phyloP scores from a whole-genome alignment of 1,140 invertebrate species.

The Carposina sasakii region DNA sequence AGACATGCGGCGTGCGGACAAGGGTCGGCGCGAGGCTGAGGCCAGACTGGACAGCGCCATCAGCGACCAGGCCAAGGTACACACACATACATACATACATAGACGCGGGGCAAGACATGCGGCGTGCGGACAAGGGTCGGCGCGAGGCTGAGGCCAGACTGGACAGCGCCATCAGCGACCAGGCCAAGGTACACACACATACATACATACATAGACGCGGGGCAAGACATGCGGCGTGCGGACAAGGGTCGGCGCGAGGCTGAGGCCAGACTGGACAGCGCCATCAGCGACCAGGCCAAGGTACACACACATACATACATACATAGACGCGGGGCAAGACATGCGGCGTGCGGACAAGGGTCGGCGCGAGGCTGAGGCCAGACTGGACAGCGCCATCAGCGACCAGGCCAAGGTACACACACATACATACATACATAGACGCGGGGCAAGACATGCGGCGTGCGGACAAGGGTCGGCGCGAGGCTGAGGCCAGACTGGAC shows the following conservation, averaged over 20 bases:
- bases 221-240: no score
- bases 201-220: no score
- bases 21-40: constrained; percentile 86
- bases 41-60: constrained; percentile 90
- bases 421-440: no score
- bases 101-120: no score
- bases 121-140: no score
- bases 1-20: no score
- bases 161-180: constrained; percentile 90
- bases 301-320: no score
- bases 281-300: constrained; percentile 88
- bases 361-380: constrained; percentile 86
- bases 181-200: constrained; percentile 83
- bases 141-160: constrained; percentile 89
- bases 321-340: no score
- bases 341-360: no score
- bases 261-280: constrained; percentile 90
- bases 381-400: constrained; percentile 89
- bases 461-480: no score
- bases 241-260: constrained; percentile 85
- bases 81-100: no score
- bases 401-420: constrained; percentile 87
- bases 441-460: no score
- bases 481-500: constrained; percentile 90
- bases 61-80: constrained; percentile 85